Conservation (phyloP, 2,113 vertebrate species). For the Cynocephalus volans region DNA sequence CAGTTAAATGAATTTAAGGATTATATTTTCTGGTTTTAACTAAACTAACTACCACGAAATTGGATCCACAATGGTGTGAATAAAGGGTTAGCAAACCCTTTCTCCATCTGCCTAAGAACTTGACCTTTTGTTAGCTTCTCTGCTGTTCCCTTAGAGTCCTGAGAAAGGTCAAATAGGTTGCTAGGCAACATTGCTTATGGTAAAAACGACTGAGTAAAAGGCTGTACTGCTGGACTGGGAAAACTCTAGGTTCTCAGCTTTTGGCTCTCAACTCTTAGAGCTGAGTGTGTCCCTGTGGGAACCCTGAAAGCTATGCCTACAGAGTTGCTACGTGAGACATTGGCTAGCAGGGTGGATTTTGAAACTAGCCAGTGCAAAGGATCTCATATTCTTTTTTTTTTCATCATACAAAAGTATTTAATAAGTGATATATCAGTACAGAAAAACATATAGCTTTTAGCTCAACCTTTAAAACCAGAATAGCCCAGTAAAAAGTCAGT, state of each 20-base stretch:
- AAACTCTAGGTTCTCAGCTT: not conserved
- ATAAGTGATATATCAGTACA: no score
- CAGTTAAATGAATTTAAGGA: conserved; percentile 43
- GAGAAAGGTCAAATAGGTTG: conserved; percentile 36
- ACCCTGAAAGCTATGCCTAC: not conserved
- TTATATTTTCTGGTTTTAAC: conserved; percentile 44
- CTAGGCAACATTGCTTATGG: not conserved
- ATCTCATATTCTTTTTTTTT: no score
- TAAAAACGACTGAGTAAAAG: conserved; percentile 4
- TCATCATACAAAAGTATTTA: no score
- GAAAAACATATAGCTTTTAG: no score
- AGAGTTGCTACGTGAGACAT: not conserved
- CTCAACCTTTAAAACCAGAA: no score
- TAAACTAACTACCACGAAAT: not conserved
- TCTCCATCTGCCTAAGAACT: not conserved
- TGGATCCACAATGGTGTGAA: not conserved
- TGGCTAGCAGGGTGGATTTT: not conserved
- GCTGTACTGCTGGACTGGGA: not conserved
- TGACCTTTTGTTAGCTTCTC: conserved; percentile 43
- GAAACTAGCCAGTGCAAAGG: not conserved
- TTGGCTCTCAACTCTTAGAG: not conserved
- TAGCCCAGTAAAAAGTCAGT: no score
- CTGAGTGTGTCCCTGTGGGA: not conserved
- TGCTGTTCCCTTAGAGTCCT: not conserved
- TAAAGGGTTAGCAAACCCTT: not conserved